Percentiles rank a stretch among this genome's conserved stretches.
Conservation (phyloP, 2,888 invertebrate genomes). For the Furcula furcula region DNA sequence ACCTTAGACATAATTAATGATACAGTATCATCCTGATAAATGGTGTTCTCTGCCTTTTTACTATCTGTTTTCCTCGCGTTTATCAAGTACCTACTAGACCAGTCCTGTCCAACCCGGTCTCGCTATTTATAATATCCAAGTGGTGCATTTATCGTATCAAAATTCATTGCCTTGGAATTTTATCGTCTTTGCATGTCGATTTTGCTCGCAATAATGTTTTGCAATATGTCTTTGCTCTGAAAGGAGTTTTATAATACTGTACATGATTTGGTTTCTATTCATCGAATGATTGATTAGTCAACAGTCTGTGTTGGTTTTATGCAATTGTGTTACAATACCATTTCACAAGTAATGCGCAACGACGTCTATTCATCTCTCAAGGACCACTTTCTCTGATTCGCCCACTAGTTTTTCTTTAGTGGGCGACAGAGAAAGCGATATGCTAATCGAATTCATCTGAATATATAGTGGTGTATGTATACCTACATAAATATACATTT, state of each 20-base stretch:
- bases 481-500: slow-evolving; percentile 8
- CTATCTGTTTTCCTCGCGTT: slow-evolving; percentile 21
- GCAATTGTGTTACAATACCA: slow-evolving; percentile 19
- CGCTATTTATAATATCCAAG: slow-evolving; percentile 20
- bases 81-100: slow-evolving; percentile 16
- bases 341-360: slow-evolving; percentile 34
- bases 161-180: slow-evolving; percentile 28
- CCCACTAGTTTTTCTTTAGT: slow-evolving; percentile 51
- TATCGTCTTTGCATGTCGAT: slow-evolving; percentile 27
- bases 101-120: slow-evolving; percentile 17
- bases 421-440: slow-evolving; percentile 57
- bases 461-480: slow-evolving; percentile 13
- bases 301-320: slow-evolving; percentile 12
- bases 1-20: slow-evolving; percentile 42
- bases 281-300: slow-evolving; percentile 11
- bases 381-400: slow-evolving; percentile 62
- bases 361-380: slow-evolving; percentile 33
- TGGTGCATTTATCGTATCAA: slow-evolving; percentile 24
- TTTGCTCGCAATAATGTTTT: slow-evolving; percentile 15
- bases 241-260: slow-evolving; percentile 5
- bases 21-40: slow-evolving; percentile 40
- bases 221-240: slow-evolving; percentile 14
- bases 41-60: slow-evolving; percentile 16
- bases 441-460: slow-evolving; percentile 43
- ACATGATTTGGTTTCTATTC: slow-evolving; percentile 4